phyloP scores from a whole-genome alignment of 2,888 invertebrate species.

The Trissolcus brochymenae region DNA sequence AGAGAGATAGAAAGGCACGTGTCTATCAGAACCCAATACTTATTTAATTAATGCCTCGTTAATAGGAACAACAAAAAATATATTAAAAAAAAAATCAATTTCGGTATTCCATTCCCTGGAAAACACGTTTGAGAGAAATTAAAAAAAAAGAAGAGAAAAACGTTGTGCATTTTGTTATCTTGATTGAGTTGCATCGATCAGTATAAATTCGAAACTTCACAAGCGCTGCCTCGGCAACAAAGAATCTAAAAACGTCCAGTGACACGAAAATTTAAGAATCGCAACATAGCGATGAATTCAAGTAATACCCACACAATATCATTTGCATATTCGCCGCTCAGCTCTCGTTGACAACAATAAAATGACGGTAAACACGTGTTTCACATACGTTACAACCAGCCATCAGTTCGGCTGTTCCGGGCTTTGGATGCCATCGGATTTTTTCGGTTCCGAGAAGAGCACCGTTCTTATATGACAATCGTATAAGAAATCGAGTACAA shows the following conservation, averaged over 20 bases:
- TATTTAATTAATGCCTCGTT: background rate
- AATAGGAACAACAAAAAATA: too few relatives aligned
- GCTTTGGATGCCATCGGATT: slow-evolving; percentile 40
- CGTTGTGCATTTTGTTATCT: slow-evolving; percentile 2
- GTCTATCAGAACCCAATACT: slow-evolving; percentile 11
- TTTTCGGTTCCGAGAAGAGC: slow-evolving; percentile 45
- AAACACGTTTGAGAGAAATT: too few relatives aligned
- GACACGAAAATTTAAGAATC: slow-evolving; percentile 40
- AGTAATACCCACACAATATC: slow-evolving; percentile 36
- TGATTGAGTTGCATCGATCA: slow-evolving; percentile 7
- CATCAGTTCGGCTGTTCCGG: slow-evolving; percentile 32
- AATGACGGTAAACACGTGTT: slow-evolving; percentile 59
- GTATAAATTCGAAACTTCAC: slow-evolving; percentile 15
- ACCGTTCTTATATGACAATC: slow-evolving; percentile 45
- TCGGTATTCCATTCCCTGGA: too few relatives aligned
- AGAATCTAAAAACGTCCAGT: slow-evolving; percentile 21
- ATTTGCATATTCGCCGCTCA: slow-evolving; percentile 57
- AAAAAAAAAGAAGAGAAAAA: background rate
- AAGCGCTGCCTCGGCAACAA: slow-evolving; percentile 5
- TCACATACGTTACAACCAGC: slow-evolving; percentile 55
- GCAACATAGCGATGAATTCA: slow-evolving; percentile 32
- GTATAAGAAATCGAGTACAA: slow-evolving; percentile 35
- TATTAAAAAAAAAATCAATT: too few relatives aligned
- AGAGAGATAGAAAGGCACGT: slow-evolving; percentile 5
- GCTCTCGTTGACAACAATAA: slow-evolving; percentile 59